Percentiles rank a stretch among this genome's conserved stretches.
Conservation (phyloP, 2,888 invertebrate genomes). For the Pandemis heparana region DNA sequence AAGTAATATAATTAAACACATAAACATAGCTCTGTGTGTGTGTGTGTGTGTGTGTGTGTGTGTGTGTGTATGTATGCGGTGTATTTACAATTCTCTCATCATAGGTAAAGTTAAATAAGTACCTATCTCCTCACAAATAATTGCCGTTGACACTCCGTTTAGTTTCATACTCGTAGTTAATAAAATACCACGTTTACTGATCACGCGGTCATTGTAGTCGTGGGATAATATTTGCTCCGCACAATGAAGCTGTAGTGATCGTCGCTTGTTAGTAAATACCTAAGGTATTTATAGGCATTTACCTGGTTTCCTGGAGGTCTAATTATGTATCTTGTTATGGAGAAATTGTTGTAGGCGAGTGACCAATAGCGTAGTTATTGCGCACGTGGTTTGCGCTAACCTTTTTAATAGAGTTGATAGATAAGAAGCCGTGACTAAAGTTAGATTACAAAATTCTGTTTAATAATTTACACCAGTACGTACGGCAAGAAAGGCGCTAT, state of each 20-base stretch:
- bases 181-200: not conserved
- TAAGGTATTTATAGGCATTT: slow-evolving; percentile 30
- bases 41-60: no score
- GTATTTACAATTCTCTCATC: no score
- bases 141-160: slow-evolving; percentile 2
- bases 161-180: not conserved
- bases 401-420: no score
- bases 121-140: not conserved
- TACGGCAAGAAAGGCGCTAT: no score
- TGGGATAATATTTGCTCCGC: slow-evolving; percentile 56
- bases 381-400: slow-evolving; percentile 16
- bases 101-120: no score
- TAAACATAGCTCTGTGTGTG: no score
- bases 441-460: no score
- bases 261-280: slow-evolving; percentile 4
- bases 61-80: no score
- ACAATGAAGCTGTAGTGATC: slow-evolving; percentile 29
- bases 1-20: no score
- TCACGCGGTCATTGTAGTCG: slow-evolving; percentile 52
- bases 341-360: slow-evolving; percentile 34
- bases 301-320: slow-evolving; percentile 26
- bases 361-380: slow-evolving; percentile 14
- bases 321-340: slow-evolving; percentile 18
- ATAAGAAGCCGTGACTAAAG: no score
- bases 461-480: no score